Percentiles rank a stretch among this genome's conserved stretches.
These are phyloP conservation scores for Ptilonorhynchus violaceus DNA, from an alignment of 2,113 vertebrate species.

Conservation along the genomic window DNA sequence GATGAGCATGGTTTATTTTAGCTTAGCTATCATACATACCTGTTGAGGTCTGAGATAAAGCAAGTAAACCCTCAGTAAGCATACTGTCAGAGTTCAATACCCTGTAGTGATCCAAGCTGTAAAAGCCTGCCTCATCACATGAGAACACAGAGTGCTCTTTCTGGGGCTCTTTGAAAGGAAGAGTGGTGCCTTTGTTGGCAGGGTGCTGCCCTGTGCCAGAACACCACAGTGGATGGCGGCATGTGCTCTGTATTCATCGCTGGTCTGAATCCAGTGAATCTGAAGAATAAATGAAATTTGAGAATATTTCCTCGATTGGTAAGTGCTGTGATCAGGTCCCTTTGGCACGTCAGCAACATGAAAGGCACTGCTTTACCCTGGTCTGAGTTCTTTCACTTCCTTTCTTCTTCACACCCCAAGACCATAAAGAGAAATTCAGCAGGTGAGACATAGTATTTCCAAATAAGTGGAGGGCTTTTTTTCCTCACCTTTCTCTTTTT, in stretches of 20 bases:
- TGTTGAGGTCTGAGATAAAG: not conserved
- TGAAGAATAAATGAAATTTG: slow-evolving; percentile 10
- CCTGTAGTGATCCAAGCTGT: not conserved
- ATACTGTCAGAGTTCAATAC: not conserved
- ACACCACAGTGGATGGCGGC: not conserved
- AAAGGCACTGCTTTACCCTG: not conserved
- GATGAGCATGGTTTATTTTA: not conserved
- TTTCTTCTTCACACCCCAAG: not conserved
- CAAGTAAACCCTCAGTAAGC: not conserved
- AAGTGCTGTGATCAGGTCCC: not conserved
- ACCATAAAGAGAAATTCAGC: not conserved
- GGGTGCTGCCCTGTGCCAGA: slow-evolving; percentile 48
- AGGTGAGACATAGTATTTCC: not conserved
- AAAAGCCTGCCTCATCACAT: not conserved
- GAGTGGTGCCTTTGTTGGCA: slow-evolving; percentile 36
- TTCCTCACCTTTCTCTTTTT: not conserved
- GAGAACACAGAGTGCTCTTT: not conserved
- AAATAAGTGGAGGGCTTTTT: not conserved
- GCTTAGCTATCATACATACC: not conserved
- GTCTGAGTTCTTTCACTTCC: not conserved
- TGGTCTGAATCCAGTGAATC: slow-evolving; percentile 3
- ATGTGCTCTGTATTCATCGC: not conserved
- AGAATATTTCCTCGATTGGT: not conserved
- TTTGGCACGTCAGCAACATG: not conserved
- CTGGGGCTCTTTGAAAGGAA: slow-evolving; percentile 40